Evolutionary conservation across 1,140 invertebrate genomes (phyloP).

Genomic region (Wiebesia pumilae): DNA sequence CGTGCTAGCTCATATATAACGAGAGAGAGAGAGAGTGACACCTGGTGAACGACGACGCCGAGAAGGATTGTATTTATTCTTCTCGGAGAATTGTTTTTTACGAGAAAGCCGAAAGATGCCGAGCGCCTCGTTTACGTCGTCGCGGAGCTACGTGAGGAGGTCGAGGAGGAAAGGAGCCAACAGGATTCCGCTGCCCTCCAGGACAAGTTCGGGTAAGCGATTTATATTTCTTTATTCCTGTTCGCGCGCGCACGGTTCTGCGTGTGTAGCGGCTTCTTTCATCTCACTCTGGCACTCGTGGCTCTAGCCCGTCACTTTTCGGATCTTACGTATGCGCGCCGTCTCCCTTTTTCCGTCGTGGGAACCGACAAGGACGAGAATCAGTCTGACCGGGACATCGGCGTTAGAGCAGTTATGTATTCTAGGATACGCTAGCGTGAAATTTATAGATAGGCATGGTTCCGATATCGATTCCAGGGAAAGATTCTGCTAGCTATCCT

Average conservation of each 20-base stretch:
- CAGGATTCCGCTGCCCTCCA: constrained; percentile 86
- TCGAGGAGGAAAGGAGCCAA: constrained; percentile 90
- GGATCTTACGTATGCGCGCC: constrained; percentile 19
- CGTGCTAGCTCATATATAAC: neutral
- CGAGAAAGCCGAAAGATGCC: constrained; percentile 80
- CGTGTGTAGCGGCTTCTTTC: constrained; percentile 34
- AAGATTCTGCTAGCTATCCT: constrained; percentile 41
- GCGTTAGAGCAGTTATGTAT: neutral
- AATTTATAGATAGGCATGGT: constrained; percentile 12
- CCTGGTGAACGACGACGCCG: constrained; percentile 26
- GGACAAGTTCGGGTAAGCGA: constrained; percentile 76
- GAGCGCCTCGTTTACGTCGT: constrained; percentile 91
- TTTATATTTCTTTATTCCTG: constrained; percentile 50
- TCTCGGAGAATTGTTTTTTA: neutral
- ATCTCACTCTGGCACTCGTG: constrained; percentile 35
- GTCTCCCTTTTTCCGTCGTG: neutral
- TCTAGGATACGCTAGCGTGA: neutral
- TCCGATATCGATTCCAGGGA: constrained; percentile 46
- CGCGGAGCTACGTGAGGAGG: constrained; percentile 88
- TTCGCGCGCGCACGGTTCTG: constrained; percentile 21
- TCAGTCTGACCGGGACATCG: neutral
- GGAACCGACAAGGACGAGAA: neutral
- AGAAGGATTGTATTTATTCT: neutral
- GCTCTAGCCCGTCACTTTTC: constrained; percentile 19
- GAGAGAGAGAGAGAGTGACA: constrained; percentile 28